These are phyloP conservation scores for Zelostemma sp. DNA, from an alignment of 1,140 invertebrate genomes.

Conservation along the genomic window DNA sequence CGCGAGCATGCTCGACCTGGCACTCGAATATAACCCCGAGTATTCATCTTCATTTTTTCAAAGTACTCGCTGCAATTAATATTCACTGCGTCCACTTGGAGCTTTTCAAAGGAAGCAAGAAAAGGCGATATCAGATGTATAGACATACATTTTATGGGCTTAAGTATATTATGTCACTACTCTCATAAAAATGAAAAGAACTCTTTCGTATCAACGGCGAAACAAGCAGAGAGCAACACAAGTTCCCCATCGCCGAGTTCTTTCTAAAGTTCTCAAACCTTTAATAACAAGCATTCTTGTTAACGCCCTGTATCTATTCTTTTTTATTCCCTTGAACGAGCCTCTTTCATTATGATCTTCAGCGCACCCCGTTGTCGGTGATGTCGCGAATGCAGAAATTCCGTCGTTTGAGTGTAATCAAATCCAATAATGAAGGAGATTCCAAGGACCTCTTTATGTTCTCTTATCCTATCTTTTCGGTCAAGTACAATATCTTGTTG, in stretches of 20 bases:
- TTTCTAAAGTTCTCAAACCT: slow-evolving; percentile 1
- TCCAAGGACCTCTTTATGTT: neutral
- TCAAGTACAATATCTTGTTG: neutral
- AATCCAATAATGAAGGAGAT: slow-evolving; percentile 6
- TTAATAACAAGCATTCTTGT: slow-evolving; percentile 5
- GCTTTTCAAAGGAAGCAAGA: neutral
- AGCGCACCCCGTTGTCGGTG: neutral
- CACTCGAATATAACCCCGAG: too few species aligned
- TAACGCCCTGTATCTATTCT: neutral
- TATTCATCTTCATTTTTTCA: too few species aligned
- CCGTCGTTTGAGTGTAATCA: neutral
- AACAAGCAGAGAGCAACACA: too few species aligned
- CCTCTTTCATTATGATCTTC: neutral
- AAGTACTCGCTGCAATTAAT: too few species aligned
- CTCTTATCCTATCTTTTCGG: slow-evolving; percentile 3
- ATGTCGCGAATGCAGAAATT: slow-evolving; percentile 3
- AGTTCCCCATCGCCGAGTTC: slow-evolving; percentile 1
- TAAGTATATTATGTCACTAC: neutral
- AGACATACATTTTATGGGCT: neutral
- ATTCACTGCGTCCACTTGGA: neutral
- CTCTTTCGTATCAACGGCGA: too few species aligned
- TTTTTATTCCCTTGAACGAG: slow-evolving; percentile 4
- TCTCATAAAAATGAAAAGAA: too few species aligned
- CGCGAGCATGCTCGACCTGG: too few species aligned
- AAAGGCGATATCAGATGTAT: neutral